Base-by-base conservation (phyloP, 2,113 vertebrate species). In the Pygathrix nemaeus region DNA sequence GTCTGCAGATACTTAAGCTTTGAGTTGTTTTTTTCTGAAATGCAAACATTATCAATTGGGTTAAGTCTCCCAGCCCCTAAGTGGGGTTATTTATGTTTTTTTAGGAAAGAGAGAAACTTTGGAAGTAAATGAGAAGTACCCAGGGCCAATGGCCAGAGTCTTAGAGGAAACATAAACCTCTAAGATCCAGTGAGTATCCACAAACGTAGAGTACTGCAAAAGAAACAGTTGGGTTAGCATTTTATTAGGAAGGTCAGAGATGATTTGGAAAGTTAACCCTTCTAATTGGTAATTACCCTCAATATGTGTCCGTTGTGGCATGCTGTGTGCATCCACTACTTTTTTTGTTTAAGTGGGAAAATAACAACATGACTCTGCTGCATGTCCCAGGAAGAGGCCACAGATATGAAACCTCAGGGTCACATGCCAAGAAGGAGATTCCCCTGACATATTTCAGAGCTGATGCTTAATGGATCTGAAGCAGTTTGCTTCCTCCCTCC, bases 291-390 rank as follows among this genome's bases (percentile, higher is more conserved):
- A 7, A 38, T 38, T 64, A 64, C 12, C 16, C 57, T 4, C 8
- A 35, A 0, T 2, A 0, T 0, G 1, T 43, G 17, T 30, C 81
- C 1, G 0, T 52, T 20, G 57, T 1, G 8, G 13, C 10, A 5
- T 18, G 5, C 45, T 52, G 14, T 35, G n/a, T n/a, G 18, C 32
- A 13, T 52, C n/a, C 50, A 52, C 50, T 64, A 32, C 30, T 14
- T 64, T 79, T 50, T 84, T n/a, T n/a, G n/a, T n/a, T 10, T 40
- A 30, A 30, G 70, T 78, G 8, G 82, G 55, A 35, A 89, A 73
- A 35, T 11, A 64, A 43, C 23, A 61, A 50, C 30, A 30, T 12
- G 13, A 8, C 66, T 90, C 59, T 64, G 52, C 70, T 73, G 0
- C 4, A 3, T 5, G 21, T 90, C 76, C 38, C 21, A 64, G 45